Evolutionary conservation across 2,797 vertebrate species (phyloP).

Genomic region (Lateolabrax maculatus): DNA sequence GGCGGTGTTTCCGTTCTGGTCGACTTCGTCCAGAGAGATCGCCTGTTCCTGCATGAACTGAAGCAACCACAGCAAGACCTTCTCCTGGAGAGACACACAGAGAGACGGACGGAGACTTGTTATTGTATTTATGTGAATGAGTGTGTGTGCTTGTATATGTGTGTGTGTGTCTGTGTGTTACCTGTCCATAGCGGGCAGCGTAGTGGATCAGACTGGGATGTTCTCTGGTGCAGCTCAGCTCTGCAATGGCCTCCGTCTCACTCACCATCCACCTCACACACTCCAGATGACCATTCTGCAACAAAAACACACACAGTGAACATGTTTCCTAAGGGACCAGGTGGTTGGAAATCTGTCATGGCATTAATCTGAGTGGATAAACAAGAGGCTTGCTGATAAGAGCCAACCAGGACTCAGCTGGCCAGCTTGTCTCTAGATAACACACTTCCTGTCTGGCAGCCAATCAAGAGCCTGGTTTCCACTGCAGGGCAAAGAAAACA

Average conservation of each 20-base stretch:
- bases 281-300: slow-evolving; percentile 94
- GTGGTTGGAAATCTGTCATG: slow-evolving; percentile 20
- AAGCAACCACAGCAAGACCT: slow-evolving; percentile 96
- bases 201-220: slow-evolving; percentile 98
- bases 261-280: slow-evolving; percentile 99
- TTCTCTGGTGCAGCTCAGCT: slow-evolving; percentile 95
- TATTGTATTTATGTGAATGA: neutral
- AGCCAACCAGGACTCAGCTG: slow-evolving; percentile 49
- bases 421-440: slow-evolving; percentile 57
- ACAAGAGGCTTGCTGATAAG: slow-evolving; percentile 35
- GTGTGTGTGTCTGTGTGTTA: slow-evolving; percentile 70
- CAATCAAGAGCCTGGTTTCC: slow-evolving; percentile 53
- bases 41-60: slow-evolving; percentile 99
- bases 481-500: slow-evolving; percentile 21
- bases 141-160: slow-evolving; percentile 21
- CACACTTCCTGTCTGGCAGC: slow-evolving; percentile 72
- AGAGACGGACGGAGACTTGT: neutral
- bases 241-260: slow-evolving; percentile 97
- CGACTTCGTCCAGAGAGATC: slow-evolving; percentile 96
- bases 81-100: slow-evolving; percentile 86
- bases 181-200: slow-evolving; percentile 95
- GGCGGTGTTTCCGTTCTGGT: slow-evolving; percentile 95
- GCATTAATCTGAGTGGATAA: slow-evolving; percentile 23
- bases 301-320: slow-evolving; percentile 23
- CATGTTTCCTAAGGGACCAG: neutral